Percentiles rank a stretch among this genome's conserved stretches.
Evolutionary conservation across 2,113 vertebrate genomes (phyloP).

Genomic region (Bothrops jararaca): DNA sequence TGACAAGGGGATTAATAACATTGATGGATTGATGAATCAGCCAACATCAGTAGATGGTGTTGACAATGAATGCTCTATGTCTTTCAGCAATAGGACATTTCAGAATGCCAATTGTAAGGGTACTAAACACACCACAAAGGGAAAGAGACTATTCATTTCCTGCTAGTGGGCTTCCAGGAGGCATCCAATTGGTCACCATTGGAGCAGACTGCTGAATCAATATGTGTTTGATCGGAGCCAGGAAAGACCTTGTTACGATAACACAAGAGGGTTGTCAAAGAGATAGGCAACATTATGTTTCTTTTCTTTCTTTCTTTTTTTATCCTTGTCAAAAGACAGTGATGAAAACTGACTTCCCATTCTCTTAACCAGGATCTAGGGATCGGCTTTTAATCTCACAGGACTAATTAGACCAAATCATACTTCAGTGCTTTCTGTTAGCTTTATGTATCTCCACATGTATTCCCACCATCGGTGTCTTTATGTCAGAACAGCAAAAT

Average conservation of each 20-base stretch:
- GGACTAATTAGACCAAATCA: conserved; percentile 70
- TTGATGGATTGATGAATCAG: background rate
- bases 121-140: background rate
- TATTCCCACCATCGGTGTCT: conserved; percentile 60
- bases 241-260: background rate
- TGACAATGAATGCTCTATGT: background rate
- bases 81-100: background rate
- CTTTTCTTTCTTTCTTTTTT: conserved; percentile 31
- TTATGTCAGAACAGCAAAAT: conserved; percentile 61
- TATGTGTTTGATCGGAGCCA: background rate
- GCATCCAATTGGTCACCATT: background rate
- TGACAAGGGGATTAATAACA: background rate
- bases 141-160: background rate
- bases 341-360: conserved; percentile 46
- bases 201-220: background rate
- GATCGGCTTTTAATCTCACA: conserved; percentile 51
- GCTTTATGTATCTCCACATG: conserved; percentile 61
- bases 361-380: conserved; percentile 43
- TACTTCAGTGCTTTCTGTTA: conserved; percentile 62
- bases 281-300: conserved; percentile 45
- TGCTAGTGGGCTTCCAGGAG: background rate
- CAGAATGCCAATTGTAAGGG: background rate
- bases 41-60: background rate
- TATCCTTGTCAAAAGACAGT: conserved; percentile 43
- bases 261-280: conserved; percentile 48